These are phyloP conservation scores for Hippocampus zosterae DNA, from an alignment of 2,113 vertebrate genomes.

Conservation along the genomic window DNA sequence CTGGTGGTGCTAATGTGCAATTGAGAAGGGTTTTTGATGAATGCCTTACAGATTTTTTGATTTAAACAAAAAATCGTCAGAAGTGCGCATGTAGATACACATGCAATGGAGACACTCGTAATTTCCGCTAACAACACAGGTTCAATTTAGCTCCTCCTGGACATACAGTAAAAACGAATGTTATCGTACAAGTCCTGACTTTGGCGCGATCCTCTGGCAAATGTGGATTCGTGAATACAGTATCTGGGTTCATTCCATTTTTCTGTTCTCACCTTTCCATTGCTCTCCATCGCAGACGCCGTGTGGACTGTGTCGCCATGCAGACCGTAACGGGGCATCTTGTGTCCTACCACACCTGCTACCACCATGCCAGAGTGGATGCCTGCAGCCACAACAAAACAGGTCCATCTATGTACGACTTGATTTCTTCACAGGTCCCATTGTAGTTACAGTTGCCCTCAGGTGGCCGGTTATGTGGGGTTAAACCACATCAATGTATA, in stretches of 20 bases:
- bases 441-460: neutral
- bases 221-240: neutral
- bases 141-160: too few species aligned
- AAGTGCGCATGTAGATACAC: too few species aligned
- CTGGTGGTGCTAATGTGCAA: too few species aligned
- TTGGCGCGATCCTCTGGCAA: neutral
- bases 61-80: too few species aligned
- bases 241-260: neutral
- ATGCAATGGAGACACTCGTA: too few species aligned
- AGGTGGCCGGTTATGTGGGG: neutral
- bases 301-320: constrained; percentile 74
- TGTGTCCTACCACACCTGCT: constrained; percentile 72
- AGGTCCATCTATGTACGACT: neutral
- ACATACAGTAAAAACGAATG: neutral
- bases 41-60: too few species aligned
- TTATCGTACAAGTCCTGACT: neutral
- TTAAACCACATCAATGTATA: neutral
- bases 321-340: constrained; percentile 74
- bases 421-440: neutral
- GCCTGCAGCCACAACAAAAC: constrained; percentile 42
- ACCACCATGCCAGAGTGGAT: constrained; percentile 77
- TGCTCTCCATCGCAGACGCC: constrained; percentile 76
- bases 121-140: too few species aligned
- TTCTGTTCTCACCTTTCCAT: constrained; percentile 60
- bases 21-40: too few species aligned